phyloP scores from a whole-genome alignment of 35 echinoderm and acorn worm genomes.

The Lytechinus pictus region DNA sequence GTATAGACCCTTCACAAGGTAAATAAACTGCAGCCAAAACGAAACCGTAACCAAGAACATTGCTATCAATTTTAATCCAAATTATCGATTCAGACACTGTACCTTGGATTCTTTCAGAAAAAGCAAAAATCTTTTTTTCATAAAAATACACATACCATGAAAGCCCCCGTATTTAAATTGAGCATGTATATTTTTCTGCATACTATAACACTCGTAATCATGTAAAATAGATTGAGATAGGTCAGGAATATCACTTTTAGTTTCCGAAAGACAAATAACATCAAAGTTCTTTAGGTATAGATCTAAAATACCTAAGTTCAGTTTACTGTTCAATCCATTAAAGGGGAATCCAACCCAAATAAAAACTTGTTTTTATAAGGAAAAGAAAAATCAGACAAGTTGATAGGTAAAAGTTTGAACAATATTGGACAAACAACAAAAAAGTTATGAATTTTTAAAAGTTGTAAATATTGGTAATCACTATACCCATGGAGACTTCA shows the following conservation, averaged over 20 bases:
- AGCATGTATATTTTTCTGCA: neutral
- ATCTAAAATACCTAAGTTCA: neutral
- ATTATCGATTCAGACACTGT: too few species aligned
- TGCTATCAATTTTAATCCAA: neutral
- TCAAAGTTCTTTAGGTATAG: too few species aligned
- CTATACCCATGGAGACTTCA: too few species aligned
- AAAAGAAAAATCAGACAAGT: too few species aligned
- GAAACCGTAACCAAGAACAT: neutral
- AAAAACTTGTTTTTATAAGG: too few species aligned
- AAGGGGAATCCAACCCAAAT: too few species aligned
- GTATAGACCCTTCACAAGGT: conserved; percentile 22
- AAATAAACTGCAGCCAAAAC: neutral
- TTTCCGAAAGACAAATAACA: neutral
- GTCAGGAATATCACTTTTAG: neutral
- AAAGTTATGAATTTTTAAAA: too few species aligned
- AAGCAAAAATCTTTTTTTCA: neutral
- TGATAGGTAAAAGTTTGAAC: too few species aligned
- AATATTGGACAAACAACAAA: too few species aligned
- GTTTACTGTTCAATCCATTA: conserved; percentile 16
- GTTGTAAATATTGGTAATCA: too few species aligned
- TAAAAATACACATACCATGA: too few species aligned
- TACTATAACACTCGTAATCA: neutral
- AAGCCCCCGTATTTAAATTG: neutral
- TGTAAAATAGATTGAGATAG: neutral
- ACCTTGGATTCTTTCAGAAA: too few species aligned